Percentiles rank a stretch among this genome's conserved stretches.
Evolutionary conservation across 2,797 vertebrate species (phyloP).

Genomic region (Simalia tracyae): DNA sequence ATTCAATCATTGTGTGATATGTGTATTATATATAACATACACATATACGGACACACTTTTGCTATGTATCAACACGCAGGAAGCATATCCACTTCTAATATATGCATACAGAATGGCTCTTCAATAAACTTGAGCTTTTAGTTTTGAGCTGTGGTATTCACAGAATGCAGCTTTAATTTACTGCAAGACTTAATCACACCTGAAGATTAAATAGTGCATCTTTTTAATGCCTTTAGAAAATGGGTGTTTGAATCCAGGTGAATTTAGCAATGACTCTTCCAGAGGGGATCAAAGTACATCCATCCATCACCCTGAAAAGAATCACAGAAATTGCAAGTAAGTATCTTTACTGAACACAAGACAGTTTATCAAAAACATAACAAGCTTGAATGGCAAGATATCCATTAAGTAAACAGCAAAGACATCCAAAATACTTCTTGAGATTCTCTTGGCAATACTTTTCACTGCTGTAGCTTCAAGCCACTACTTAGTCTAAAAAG

Average conservation of each 20-base stretch:
- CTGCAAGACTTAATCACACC: conserved; percentile 52
- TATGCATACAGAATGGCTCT: conserved; percentile 63
- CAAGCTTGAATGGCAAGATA: not conserved
- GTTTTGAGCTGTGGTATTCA: conserved; percentile 56
- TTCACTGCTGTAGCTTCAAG: not conserved
- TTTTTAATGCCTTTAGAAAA: conserved; percentile 68
- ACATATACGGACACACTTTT: conserved; percentile 27
- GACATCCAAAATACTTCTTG: not conserved
- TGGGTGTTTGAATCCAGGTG: conserved; percentile 26
- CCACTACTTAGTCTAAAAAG: not conserved
- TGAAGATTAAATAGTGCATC: conserved; percentile 60
- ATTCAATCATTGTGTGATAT: conserved; percentile 37
- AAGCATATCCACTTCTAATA: conserved; percentile 10
- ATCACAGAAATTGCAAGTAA: conserved; percentile 33
- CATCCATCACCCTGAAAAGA: conserved; percentile 86
- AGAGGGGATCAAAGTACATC: conserved; percentile 86
- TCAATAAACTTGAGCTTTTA: conserved; percentile 48
- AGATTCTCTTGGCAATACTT: not conserved
- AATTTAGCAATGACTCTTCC: conserved; percentile 84
- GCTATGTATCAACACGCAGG: conserved; percentile 23
- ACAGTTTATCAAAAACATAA: conserved; percentile 16
- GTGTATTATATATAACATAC: conserved; percentile 5
- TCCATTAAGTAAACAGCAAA: not conserved
- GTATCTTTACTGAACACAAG: not conserved
- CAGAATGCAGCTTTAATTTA: conserved; percentile 39